Percentiles rank a stretch among this genome's conserved stretches.
phyloP scores from a whole-genome alignment of 2,113 vertebrate species.

The Amazona vittata region DNA sequence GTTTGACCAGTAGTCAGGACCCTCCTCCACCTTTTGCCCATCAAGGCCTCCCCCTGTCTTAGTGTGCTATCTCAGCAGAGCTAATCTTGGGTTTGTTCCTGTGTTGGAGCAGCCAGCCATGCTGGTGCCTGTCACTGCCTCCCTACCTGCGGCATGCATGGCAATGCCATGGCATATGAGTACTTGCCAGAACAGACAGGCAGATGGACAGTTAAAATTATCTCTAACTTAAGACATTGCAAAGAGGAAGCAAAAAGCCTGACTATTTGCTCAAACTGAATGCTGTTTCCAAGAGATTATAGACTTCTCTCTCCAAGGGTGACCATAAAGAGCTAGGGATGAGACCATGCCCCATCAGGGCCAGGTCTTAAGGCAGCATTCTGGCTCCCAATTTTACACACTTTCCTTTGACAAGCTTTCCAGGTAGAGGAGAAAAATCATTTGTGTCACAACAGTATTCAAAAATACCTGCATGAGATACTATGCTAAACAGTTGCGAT shows the following conservation, averaged over 20 bases:
- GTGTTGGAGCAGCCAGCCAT: accelerated
- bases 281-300: accelerated
- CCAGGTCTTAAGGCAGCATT: neutral
- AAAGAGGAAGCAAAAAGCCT: neutral
- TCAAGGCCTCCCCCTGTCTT: accelerated
- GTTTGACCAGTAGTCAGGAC: neutral
- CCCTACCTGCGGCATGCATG: accelerated
- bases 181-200: no score
- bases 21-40: neutral
- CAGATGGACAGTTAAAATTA: accelerated
- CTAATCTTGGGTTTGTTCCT: accelerated
- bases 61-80: accelerated
- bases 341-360: accelerated
- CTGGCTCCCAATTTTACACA: neutral
- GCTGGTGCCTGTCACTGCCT: neutral
- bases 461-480: neutral
- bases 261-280: neutral
- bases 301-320: neutral
- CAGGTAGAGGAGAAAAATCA: neutral
- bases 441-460: neutral
- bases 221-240: neutral
- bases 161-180: accelerated
- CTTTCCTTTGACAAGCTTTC: neutral
- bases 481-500: neutral
- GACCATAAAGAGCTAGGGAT: accelerated